Percentiles rank a stretch among this genome's conserved stretches.
Conservation (phyloP, 2,888 invertebrate genomes). For the Parapristionchus giblindavisi region DNA sequence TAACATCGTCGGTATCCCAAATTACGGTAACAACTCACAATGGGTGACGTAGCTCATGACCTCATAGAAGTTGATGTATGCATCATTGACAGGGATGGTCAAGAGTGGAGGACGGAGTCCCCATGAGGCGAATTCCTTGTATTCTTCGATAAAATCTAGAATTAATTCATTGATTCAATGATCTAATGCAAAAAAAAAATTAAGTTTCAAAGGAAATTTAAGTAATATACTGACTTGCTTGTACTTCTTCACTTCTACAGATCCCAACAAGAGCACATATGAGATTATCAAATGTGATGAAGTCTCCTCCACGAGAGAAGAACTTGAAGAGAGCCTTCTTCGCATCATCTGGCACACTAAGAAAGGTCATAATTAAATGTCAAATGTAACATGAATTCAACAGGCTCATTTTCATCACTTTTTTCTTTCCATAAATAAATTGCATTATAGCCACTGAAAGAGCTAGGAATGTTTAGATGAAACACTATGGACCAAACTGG, state of each 20-base stretch:
- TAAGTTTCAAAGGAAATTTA: neutral
- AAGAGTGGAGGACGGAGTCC: slow-evolving; percentile 50
- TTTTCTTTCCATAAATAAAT: too few relatives aligned
- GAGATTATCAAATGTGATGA: slow-evolving; percentile 52
- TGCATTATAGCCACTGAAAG: too few relatives aligned
- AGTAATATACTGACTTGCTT: slow-evolving; percentile 45
- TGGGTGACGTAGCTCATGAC: slow-evolving; percentile 92
- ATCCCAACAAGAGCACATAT: slow-evolving; percentile 55
- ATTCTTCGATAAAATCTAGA: slow-evolving; percentile 52
- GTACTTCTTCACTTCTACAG: slow-evolving; percentile 53
- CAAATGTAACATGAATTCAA: too few relatives aligned
- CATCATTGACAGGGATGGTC: slow-evolving; percentile 51
- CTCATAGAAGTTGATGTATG: slow-evolving; percentile 81
- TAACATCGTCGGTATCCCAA: neutral
- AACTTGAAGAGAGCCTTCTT: slow-evolving; percentile 48
- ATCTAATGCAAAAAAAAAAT: neutral
- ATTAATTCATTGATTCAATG: neutral
- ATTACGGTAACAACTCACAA: slow-evolving; percentile 43
- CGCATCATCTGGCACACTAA: slow-evolving; percentile 50
- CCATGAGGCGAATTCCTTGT: slow-evolving; percentile 51
- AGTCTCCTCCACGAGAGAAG: slow-evolving; percentile 50
- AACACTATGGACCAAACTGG: too few relatives aligned
- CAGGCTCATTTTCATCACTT: too few relatives aligned
- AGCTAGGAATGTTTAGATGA: too few relatives aligned
- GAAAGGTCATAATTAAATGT: too few relatives aligned